A percentile compares a stretch with the other conserved stretches of the same genome.
These are phyloP conservation scores for Tapera naevia DNA, from an alignment of 2,797 vertebrate genomes.

Conservation along the genomic window DNA sequence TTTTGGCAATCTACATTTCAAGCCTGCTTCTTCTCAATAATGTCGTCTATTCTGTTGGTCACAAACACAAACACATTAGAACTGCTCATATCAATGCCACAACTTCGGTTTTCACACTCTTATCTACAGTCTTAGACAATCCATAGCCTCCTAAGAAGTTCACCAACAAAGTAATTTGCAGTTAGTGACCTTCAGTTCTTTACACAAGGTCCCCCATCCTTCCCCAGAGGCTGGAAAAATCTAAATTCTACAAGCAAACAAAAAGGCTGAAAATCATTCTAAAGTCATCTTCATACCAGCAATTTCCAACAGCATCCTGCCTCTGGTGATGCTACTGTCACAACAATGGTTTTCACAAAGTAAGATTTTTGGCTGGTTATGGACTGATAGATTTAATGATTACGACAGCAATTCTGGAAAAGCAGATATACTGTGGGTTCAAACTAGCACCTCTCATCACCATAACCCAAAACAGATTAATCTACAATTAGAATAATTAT, in stretches of 20 bases:
- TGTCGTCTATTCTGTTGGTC: background rate
- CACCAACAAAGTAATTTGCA: background rate
- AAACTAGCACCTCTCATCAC: background rate
- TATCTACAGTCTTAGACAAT: background rate
- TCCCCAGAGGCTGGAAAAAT: background rate
- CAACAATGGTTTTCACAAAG: background rate
- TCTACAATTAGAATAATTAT: background rate
- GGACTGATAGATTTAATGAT: background rate
- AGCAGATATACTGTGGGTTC: background rate
- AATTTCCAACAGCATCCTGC: background rate
- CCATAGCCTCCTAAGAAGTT: background rate
- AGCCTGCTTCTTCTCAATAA: background rate
- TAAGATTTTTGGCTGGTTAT: background rate
- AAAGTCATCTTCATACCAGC: background rate
- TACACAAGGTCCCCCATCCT: accelerated
- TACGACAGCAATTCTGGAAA: background rate
- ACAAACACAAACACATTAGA: background rate
- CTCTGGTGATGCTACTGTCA: background rate
- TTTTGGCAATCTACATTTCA: background rate
- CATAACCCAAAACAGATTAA: background rate
- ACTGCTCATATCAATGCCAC: background rate
- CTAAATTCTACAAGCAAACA: background rate
- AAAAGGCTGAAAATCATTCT: background rate
- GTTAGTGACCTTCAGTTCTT: background rate
- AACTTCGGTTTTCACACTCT: background rate